Percentiles rank a stretch among this genome's conserved stretches.
phyloP scores from a whole-genome alignment of 2,113 vertebrate species.

The Microcebus murinus region DNA sequence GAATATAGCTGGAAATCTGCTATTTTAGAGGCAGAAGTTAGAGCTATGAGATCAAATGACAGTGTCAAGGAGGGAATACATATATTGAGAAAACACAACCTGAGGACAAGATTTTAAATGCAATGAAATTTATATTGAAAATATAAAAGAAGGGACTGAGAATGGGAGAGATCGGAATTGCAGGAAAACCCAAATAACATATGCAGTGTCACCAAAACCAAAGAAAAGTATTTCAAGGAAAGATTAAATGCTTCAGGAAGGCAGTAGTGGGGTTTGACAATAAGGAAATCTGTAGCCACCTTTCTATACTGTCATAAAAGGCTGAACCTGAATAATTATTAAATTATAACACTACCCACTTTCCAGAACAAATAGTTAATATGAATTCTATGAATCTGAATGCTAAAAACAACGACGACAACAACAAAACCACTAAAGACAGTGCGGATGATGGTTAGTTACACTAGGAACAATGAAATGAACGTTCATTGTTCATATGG shows the following conservation, averaged over 20 bases:
- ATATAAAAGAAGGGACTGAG: neutral
- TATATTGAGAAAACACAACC: neutral
- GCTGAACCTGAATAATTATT: conserved; percentile 13
- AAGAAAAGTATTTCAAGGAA: conserved; percentile 29
- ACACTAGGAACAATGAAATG: neutral
- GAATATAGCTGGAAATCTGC: neutral
- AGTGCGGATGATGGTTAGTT: neutral
- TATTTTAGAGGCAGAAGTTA: neutral
- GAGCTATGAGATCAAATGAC: neutral
- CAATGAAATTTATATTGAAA: neutral
- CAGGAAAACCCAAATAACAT: neutral
- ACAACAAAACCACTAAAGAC: neutral
- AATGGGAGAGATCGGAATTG: neutral
- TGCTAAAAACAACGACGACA: neutral
- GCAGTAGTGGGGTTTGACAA: neutral
- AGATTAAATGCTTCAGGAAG: neutral
- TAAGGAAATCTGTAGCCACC: neutral
- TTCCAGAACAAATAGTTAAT: conserved; percentile 2
- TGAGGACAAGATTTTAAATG: conserved; percentile 28
- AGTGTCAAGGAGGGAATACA: neutral
- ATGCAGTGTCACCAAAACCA: neutral
- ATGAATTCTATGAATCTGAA: conserved; percentile 30
- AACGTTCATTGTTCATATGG: neutral
- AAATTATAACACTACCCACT: neutral
- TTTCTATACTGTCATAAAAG: neutral